A percentile compares a stretch with the other conserved stretches of the same genome.
Evolutionary conservation across 2,797 vertebrate genomes (phyloP).

Genomic region (Syngnathus rostellatus): DNA sequence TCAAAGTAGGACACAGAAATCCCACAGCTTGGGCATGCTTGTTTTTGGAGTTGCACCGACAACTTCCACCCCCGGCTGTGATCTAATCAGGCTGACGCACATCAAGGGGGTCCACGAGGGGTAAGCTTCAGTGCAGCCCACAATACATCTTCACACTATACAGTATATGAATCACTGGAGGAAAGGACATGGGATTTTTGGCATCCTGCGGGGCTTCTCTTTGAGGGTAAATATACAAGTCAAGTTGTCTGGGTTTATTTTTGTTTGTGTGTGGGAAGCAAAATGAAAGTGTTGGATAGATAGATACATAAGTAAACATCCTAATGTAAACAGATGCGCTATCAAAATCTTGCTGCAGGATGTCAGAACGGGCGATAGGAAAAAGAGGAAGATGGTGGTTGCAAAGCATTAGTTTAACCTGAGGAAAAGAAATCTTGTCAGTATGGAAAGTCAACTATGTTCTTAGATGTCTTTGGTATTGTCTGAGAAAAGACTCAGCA

Average conservation of each 20-base stretch:
- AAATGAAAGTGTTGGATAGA: constrained; percentile 25
- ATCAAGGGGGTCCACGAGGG: constrained; percentile 9
- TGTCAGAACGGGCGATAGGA: constrained; percentile 40
- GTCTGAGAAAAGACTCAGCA: constrained; percentile 50
- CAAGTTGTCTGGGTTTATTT: constrained; percentile 18
- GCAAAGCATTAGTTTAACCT: constrained; percentile 41
- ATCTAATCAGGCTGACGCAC: constrained; percentile 45
- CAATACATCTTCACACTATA: constrained; percentile 14
- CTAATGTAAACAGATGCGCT: constrained; percentile 39
- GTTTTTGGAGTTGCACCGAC: constrained; percentile 33
- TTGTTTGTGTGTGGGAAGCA: constrained; percentile 10
- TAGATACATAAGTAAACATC: constrained; percentile 57
- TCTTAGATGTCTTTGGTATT: constrained; percentile 32
- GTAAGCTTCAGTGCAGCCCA: constrained; percentile 16
- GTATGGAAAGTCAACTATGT: constrained; percentile 36
- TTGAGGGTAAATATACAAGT: constrained; percentile 34
- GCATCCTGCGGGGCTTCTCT: constrained; percentile 27
- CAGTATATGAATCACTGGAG: constrained; percentile 20
- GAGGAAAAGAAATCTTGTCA: constrained; percentile 50
- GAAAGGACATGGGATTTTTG: constrained; percentile 24
- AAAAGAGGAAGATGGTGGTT: constrained; percentile 22
- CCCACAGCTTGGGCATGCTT: constrained; percentile 20
- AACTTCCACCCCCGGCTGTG: constrained; percentile 20
- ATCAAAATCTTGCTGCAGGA: constrained; percentile 58
- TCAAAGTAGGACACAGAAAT: constrained; percentile 39